Base-by-base conservation (phyloP, 2,888 invertebrate genomes). In the Cerastis leucographa region DNA sequence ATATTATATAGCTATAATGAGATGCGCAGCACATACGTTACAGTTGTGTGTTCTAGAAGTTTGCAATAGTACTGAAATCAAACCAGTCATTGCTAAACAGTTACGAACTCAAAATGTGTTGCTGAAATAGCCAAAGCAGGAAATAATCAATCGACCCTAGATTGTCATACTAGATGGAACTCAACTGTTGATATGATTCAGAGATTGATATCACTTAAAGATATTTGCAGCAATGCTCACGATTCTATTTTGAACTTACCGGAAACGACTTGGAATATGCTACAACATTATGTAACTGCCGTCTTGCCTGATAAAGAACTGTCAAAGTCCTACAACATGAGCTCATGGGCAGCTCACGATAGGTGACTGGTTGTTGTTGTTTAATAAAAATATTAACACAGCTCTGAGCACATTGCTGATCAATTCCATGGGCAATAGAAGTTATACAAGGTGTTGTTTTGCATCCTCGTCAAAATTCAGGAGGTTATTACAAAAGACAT, bases 91-190 rank as follows among this genome's bases (percentile, higher is more conserved):
- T 51, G 67, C 49, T 4, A 7, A 49, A 49, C 49, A 8, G 4
- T 67, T 67, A 49, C 67, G 67, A 51, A 67, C 67, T 51, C 49
- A 67, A 67, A 67, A 67, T 67, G 14, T 51, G 29, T 35, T 3
- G 49, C 49, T 35, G 67, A 67, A 67, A 67, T 67, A 4, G 49
- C 8, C 67, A 67, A 51, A 51, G 4, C 67, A 4, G 67, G 35
- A 3, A 67, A n/a, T 35, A 67, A 67, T 51, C 67, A 67, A 67
- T 1, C 49, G n/a, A 67, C 14, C 35, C 67, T 67, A 67, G 67
- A 67, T 67, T 67, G 49, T 67, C 67, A 35, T 67, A 67, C 67
- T 5, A 67, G 67, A 35, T 68, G 67, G 67, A 51, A 67, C 67
- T 49, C 67, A 4, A 67, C 49, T 4, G 67, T 67, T 4, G 67